A percentile compares a stretch with the other conserved stretches of the same genome.
Conservation (phyloP, 1,140 invertebrate genomes). For the Papilio machaon region DNA sequence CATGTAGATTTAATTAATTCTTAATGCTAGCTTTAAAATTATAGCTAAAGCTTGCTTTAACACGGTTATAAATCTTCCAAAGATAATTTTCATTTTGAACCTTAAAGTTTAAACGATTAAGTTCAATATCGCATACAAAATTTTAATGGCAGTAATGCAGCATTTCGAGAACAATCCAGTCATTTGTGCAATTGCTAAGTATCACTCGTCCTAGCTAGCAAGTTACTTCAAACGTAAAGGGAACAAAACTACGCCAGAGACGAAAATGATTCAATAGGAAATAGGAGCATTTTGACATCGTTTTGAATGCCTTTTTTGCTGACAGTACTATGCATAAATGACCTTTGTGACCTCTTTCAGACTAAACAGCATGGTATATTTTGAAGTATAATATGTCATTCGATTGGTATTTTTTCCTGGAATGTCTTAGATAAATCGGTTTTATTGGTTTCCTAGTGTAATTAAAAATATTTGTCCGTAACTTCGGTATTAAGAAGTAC, state of each 20-base stretch:
- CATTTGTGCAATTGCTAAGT: background rate
- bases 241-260: background rate
- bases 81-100: background rate
- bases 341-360: background rate
- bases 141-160: background rate
- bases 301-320: background rate
- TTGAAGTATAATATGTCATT: too few relatives aligned
- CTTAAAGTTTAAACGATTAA: background rate
- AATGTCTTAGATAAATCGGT: too few relatives aligned
- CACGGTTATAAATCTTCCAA: background rate
- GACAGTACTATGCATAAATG: background rate
- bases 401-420: too few relatives aligned
- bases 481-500: too few relatives aligned
- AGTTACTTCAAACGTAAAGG: constrained; percentile 1
- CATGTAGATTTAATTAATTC: too few relatives aligned
- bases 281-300: background rate
- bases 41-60: background rate
- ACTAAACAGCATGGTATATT: too few relatives aligned
- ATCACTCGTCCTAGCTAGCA: background rate
- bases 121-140: background rate
- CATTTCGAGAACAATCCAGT: constrained; percentile 16
- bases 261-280: background rate
- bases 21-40: too few relatives aligned
- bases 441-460: too few relatives aligned
- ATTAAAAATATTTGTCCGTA: too few relatives aligned